phyloP scores from a whole-genome alignment of 2,113 vertebrate genomes.

The Willisornis vidua region DNA sequence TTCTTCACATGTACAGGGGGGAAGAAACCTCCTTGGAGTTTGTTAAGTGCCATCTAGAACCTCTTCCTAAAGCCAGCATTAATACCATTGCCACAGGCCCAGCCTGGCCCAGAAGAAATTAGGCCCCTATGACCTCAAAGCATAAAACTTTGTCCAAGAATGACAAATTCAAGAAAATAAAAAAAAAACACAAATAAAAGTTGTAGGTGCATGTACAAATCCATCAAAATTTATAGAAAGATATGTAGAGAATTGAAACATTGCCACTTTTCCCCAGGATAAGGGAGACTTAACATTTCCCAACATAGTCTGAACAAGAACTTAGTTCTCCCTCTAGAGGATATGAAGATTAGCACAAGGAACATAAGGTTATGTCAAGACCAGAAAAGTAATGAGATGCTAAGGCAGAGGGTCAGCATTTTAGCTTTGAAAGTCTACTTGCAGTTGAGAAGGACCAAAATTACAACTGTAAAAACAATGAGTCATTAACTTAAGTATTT shows the following conservation, averaged over 20 bases:
- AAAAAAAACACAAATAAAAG: neutral
- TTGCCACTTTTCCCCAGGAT: neutral
- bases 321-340: slow-evolving; percentile 64
- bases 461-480: neutral
- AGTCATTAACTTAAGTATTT: neutral
- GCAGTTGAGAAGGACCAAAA: neutral
- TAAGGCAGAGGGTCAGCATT: neutral
- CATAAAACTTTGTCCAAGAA: neutral
- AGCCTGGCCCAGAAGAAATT: neutral
- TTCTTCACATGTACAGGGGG: fast-evolving
- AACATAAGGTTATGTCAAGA: neutral
- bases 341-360: neutral
- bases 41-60: neutral
- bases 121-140: neutral
- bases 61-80: neutral
- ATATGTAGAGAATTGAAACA: neutral
- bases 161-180: neutral
- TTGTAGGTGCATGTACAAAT: neutral
- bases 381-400: neutral
- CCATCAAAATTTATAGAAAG: neutral
- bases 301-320: neutral
- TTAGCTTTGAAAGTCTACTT: neutral
- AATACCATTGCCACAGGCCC: neutral
- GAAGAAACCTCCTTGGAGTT: neutral
- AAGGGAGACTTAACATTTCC: neutral